Conservation (phyloP, 2,888 invertebrate species). For the Napeogenes inachia region DNA sequence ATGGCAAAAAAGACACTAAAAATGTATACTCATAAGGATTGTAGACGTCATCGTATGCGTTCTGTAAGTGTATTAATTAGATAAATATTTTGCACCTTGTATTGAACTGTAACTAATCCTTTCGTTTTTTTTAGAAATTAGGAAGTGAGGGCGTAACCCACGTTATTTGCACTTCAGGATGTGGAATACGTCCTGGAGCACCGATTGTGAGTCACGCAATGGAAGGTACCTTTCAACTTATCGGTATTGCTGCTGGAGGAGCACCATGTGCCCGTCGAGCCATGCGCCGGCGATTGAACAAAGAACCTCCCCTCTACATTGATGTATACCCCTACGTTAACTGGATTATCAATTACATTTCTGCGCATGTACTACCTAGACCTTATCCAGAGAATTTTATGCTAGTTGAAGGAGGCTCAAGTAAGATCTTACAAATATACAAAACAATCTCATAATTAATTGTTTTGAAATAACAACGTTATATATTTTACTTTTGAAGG, state of each 20-base stretch:
- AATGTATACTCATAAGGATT: constrained; percentile 58
- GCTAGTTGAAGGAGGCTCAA: constrained; percentile 43
- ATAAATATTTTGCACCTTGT: no score
- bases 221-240: constrained; percentile 55
- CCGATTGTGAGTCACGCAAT: constrained; percentile 55
- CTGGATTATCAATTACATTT: constrained; percentile 62
- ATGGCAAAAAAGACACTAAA: constrained; percentile 62
- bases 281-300: constrained; percentile 53
- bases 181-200: constrained; percentile 59
- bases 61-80: constrained; percentile 38
- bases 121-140: constrained; percentile 39
- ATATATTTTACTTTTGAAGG: constrained; percentile 38
- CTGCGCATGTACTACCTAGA: constrained; percentile 53
- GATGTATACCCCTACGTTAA: constrained; percentile 60
- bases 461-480: neutral
- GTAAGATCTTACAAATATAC: constrained; percentile 35
- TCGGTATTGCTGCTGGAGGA: constrained; percentile 56
- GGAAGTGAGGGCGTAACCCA: constrained; percentile 58
- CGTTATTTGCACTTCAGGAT: constrained; percentile 60
- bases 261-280: constrained; percentile 46
- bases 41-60: constrained; percentile 51
- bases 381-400: constrained; percentile 54
- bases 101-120: no score
- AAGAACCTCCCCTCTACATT: constrained; percentile 58
- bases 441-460: neutral